These are phyloP conservation scores for Oasisia sp. DNA, from an alignment of 2,888 invertebrate genomes.

Conservation along the genomic window DNA sequence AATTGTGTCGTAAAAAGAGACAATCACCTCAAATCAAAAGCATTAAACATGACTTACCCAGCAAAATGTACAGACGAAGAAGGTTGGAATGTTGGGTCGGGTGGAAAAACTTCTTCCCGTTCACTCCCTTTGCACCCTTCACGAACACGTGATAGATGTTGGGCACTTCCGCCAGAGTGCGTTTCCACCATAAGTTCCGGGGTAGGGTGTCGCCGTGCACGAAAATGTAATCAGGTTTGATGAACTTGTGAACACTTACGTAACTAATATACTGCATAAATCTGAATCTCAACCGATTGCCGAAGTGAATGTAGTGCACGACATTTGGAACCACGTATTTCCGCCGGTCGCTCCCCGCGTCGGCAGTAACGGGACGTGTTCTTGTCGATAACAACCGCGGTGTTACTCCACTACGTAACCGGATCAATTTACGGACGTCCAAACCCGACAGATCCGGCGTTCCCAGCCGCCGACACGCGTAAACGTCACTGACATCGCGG, in stretches of 20 bases:
- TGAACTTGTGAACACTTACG: neutral
- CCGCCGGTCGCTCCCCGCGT: neutral
- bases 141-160: neutral
- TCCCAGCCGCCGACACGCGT: neutral
- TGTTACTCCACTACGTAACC: neutral
- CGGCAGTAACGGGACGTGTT: neutral
- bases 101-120: neutral
- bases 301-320: conserved; percentile 21
- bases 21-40: neutral
- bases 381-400: neutral
- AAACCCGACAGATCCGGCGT: neutral
- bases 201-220: conserved; percentile 18
- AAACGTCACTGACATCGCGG: neutral
- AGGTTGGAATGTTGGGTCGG: neutral
- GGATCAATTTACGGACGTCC: neutral
- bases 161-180: neutral
- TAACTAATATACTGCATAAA: neutral
- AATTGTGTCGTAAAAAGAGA: neutral
- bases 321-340: conserved; percentile 17
- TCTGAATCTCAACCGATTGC: neutral
- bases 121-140: neutral
- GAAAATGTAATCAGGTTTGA: conserved; percentile 21
- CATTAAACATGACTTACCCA: neutral
- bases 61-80: neutral
- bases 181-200: neutral